A percentile compares a stretch with the other conserved stretches of the same genome.
These are phyloP conservation scores for Acrocephalus arundinaceus DNA, from an alignment of 2,113 vertebrate genomes.

Conservation along the genomic window DNA sequence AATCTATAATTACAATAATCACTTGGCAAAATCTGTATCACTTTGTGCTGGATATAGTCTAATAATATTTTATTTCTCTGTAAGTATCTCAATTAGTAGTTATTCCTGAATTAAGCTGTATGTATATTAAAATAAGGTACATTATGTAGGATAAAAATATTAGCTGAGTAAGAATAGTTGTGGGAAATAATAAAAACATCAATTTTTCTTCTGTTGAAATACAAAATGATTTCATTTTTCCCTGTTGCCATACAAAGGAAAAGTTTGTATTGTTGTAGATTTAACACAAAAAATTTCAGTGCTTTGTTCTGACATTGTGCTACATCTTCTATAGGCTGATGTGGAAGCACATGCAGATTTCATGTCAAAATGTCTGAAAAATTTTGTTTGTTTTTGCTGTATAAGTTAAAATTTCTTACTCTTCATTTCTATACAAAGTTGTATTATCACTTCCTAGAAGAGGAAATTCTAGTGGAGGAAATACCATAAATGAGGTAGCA, in stretches of 20 bases:
- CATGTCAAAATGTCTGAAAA: not conserved
- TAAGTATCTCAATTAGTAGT: not conserved
- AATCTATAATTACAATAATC: not conserved
- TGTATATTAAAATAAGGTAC: not conserved
- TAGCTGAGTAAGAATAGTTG: not conserved
- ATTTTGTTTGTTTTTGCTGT: not conserved
- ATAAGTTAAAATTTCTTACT: not conserved
- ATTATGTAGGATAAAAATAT: not conserved
- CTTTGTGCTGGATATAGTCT: not conserved
- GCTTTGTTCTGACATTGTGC: not conserved
- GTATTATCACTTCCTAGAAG: not conserved
- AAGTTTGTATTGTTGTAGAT: not conserved
- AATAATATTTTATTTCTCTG: not conserved
- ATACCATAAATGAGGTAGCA: not conserved
- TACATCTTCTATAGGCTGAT: not conserved
- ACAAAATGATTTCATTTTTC: not conserved
- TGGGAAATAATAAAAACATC: not conserved
- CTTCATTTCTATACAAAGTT: not conserved
- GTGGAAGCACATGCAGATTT: not conserved
- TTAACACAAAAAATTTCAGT: not conserved
- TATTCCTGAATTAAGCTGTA: not conserved
- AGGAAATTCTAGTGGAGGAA: not conserved
- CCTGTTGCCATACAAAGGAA: not conserved
- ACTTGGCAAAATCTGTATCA: not conserved
- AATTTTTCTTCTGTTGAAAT: not conserved